A percentile compares a stretch with the other conserved stretches of the same genome.
Evolutionary conservation across 2,113 vertebrate genomes (phyloP).

Genomic region (Rattus norvegicus): GRCr8 NC_086032.1:79268501-79269000

Average conservation of each 20-base stretch:
- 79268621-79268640: rapidly evolving
- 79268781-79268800: rapidly evolving
- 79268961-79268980: background rate
- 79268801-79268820: rapidly evolving
- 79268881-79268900: background rate
- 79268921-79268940: background rate
- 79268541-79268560: too few relatives aligned
- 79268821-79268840: background rate
- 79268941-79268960: background rate
- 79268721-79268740: rapidly evolving
- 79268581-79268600: rapidly evolving
- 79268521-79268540: background rate
- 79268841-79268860: background rate
- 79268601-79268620: background rate
- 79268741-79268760: rapidly evolving
- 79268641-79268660: rapidly evolving
- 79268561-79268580: rapidly evolving
- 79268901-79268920: rapidly evolving
- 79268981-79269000: background rate
- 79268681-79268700: background rate
- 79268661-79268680: background rate
- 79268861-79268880: rapidly evolving
- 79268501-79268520: background rate
- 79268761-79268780: rapidly evolving
- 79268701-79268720: background rate